phyloP scores from a whole-genome alignment of 2,888 invertebrate species.

The Desoria tigrina region DNA sequence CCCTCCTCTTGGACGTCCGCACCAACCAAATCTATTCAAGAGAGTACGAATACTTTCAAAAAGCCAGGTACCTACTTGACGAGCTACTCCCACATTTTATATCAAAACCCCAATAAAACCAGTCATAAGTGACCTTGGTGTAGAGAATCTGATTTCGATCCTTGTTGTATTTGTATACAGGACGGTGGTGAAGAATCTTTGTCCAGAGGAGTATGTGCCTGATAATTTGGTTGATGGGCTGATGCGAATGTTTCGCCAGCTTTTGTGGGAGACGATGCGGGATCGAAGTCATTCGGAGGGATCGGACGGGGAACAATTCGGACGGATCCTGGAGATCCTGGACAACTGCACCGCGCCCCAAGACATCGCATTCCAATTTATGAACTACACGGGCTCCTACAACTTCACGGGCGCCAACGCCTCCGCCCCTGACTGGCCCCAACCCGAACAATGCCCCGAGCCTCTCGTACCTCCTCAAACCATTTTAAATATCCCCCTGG shows the following conservation, averaged over 20 bases:
- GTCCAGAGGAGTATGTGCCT: conserved; percentile 26
- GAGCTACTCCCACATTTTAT: too few relatives aligned
- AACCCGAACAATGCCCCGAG: conserved; percentile 30
- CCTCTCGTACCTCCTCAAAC: conserved; percentile 16
- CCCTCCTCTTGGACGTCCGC: conserved; percentile 26
- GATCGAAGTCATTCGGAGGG: conserved; percentile 19
- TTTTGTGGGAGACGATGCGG: conserved; percentile 33
- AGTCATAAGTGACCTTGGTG: background rate
- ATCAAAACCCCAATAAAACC: too few relatives aligned
- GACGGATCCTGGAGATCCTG: conserved; percentile 26
- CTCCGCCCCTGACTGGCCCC: conserved; percentile 1
- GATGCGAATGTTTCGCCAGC: conserved; percentile 43
- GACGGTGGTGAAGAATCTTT: background rate
- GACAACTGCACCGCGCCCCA: conserved; percentile 21
- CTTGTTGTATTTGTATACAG: background rate
- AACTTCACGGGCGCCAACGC: conserved; percentile 4
- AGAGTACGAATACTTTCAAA: conserved; percentile 34
- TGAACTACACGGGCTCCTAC: conserved; percentile 22
- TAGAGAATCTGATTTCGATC: too few relatives aligned
- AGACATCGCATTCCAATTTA: conserved; percentile 15
- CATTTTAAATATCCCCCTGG: too few relatives aligned
- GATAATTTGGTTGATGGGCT: conserved; percentile 26
- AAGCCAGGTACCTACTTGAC: background rate
- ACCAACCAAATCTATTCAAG: background rate
- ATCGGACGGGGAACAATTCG: conserved; percentile 24